Base-by-base conservation (phyloP, 2,888 invertebrate genomes). In the Acutogordius australiensis region DNA sequence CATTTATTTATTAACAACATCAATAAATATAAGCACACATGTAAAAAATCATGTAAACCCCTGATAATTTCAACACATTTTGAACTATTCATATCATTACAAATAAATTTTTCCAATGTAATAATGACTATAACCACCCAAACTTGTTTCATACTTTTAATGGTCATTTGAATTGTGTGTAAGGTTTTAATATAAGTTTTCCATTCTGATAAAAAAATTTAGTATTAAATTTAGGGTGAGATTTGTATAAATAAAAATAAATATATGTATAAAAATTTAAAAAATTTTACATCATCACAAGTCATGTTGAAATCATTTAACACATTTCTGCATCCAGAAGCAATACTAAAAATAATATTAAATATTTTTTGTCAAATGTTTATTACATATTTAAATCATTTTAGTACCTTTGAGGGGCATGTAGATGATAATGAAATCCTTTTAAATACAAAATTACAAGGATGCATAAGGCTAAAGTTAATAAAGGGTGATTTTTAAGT, bases 261-360 rank as follows among this genome's bases (percentile, higher is more conserved):
- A 37, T n/a, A 37, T 37, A 13, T 37, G n/a, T 13, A 37, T 37
- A 37, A 37, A 37, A n/a, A 8, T 21, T 21, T n/a, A n/a, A 51
- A 51, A n/a, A 21, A 51, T 8, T 51, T 51, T 51, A 51, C 51
- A 51, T 51, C 51, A 51, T 51, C 51, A 51, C 51, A 51, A n/a
- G 51, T n/a, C 51, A 51, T 51, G 26, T 51, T 51, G 26, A 51
- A 51, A 23, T 51, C 51, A 51, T 51, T 51, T 21, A 51, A 23
- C 4, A 51, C 26, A 23, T 8, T 51, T n/a, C 51, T 13, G 23
- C 51, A 51, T 21, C 51, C 51, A n/a, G 51, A 8, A 21, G 51
- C 51, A n/a, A 51, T 51, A 23, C 51, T 51, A 23, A 51, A 51
- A 51, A 51, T n/a, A 51, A 51, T 37, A 37, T 37, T 37, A 37